Base-by-base conservation (phyloP, 2,797 vertebrate genomes). In the Alectoris magna region DNA sequence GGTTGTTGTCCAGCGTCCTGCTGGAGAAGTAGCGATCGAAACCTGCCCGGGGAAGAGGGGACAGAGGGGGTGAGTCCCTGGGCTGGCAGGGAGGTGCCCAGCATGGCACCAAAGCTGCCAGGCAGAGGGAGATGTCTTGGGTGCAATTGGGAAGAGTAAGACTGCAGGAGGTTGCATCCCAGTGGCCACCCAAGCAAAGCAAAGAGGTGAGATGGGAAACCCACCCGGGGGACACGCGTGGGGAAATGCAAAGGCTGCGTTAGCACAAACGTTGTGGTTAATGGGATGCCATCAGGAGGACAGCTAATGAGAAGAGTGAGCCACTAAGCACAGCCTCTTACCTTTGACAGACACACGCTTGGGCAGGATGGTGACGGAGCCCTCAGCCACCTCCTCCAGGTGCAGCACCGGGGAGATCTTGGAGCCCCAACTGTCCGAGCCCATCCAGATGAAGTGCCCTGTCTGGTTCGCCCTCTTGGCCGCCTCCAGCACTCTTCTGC, bases 381-480 rank as follows among this genome's bases (percentile, higher is more conserved):
- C 99, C 95, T 99, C 99, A 0, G 99, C 99, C 97, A 99, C 99
- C 93, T 99, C 99, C 94, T 99, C 99, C 95, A 99, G 98, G 94
- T 98, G 98, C 83, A 99, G 97, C 63, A 99, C 98, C 0, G 99
- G 99, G 27, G 98, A 85, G 3, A 98, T 99, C 97, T 99, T 99
- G 94, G 99, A 99, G 78, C 99, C 99, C 99, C 99, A 99, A 97
- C 99, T 99, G 97, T 99, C 99, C 0, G 99, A 99, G 55, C 99
- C 99, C 91, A 99, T 99, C 99, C 99, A 99, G 97, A 99, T 98
- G 97, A 99, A 99, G 92, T 99, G 99, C 15, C 99, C 98, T 0
- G 98, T 99, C 97, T 99, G 98, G 97, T 99, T 99, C 9, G 99
- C 99, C 93, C 97, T 98, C 94, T 98, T 99, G 7, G 99, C 98